Conservation (phyloP, 2,113 vertebrate species). For the Pongo abelii region DNA sequence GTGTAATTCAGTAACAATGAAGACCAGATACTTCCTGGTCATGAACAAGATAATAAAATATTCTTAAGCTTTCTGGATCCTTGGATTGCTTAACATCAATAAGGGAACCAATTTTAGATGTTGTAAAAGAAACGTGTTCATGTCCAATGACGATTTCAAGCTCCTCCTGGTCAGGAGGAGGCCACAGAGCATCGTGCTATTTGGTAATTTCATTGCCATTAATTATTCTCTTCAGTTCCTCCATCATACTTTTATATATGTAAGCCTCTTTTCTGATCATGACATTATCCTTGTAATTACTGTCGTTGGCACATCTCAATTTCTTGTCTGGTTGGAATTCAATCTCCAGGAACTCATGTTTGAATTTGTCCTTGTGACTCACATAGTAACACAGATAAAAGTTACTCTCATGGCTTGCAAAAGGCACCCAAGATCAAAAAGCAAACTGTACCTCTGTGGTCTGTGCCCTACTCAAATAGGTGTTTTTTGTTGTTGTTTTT, state of each 20-base stretch:
- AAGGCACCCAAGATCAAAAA: not conserved
- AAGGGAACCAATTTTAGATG: not conserved
- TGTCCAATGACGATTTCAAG: not conserved
- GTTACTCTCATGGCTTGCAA: not conserved
- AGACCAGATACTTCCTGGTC: not conserved
- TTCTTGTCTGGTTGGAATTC: not conserved
- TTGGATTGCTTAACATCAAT: not conserved
- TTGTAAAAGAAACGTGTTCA: not conserved
- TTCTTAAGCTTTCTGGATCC: not conserved
- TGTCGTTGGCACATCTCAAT: not conserved
- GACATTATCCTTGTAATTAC: not conserved
- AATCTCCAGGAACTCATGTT: not conserved
- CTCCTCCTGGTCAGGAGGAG: slow-evolving; percentile 94
- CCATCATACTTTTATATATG: slow-evolving; percentile 98
- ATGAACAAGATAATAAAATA: not conserved
- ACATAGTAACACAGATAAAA: not conserved
- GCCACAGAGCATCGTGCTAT: slow-evolving; percentile 97
- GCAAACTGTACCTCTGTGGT: too few species aligned
- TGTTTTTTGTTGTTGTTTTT: too few species aligned
- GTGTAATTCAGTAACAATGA: not conserved
- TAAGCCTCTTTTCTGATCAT: slow-evolving; percentile 75
- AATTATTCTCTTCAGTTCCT: slow-evolving; percentile 97
- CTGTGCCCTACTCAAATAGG: too few species aligned
- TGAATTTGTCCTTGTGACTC: not conserved
- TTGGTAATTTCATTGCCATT: slow-evolving; percentile 99